phyloP scores from a whole-genome alignment of 30 jellyfish, hydroid and myxozoan genomes.

The Hydractinia echinata region DNA sequence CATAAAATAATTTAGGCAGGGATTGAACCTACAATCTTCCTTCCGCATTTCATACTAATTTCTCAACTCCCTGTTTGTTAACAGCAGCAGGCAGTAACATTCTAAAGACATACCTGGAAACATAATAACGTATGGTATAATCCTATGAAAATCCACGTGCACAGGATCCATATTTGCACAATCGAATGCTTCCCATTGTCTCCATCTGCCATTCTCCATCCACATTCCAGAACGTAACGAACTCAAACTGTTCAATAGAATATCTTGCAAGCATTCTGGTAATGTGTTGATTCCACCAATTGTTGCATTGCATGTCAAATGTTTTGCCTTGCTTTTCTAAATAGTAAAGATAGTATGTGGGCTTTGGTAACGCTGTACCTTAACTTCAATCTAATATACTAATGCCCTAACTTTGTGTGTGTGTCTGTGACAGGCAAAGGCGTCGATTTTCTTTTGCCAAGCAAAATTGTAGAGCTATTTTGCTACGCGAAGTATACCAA shows the following conservation, averaged over 20 bases:
- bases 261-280: conserved; percentile 95
- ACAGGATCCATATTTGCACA: conserved; percentile 98
- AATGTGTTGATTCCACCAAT: conserved; percentile 63
- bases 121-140: conserved; percentile 83
- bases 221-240: conserved; percentile 93
- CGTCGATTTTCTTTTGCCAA: too few relatives aligned
- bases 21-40: too few relatives aligned
- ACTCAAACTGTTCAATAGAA: conserved; percentile 83
- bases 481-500: too few relatives aligned
- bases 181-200: conserved; percentile 99
- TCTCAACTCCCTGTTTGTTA: too few relatives aligned
- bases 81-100: too few relatives aligned
- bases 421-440: too few relatives aligned
- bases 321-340: conserved; percentile 22
- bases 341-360: background rate
- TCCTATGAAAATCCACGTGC: conserved; percentile 93
- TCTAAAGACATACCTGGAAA: conserved; percentile 68
- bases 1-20: too few relatives aligned
- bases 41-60: too few relatives aligned
- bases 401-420: too few relatives aligned
- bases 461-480: too few relatives aligned
- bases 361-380: too few relatives aligned
- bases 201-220: conserved; percentile 98
- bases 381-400: too few relatives aligned
- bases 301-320: conserved; percentile 52